Base-by-base conservation (phyloP, 2,797 vertebrate genomes). In the Champsocephalus gunnari region DNA sequence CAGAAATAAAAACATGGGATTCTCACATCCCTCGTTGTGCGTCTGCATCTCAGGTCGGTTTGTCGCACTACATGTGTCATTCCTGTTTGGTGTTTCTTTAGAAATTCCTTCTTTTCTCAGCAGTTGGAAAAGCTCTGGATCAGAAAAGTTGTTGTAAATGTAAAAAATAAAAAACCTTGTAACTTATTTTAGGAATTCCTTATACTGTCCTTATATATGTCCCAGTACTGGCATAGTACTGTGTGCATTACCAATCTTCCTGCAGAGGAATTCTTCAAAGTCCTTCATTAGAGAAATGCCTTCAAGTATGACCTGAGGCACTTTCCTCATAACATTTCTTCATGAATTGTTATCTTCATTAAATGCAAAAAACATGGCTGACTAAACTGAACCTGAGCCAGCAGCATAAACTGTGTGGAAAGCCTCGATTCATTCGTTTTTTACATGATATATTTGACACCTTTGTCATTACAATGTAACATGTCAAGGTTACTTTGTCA, bases 281-380 rank as follows among this genome's bases (percentile, higher is more conserved):
- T 73, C 75, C 80, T 85, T 76, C 77, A 84, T 70, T 66, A 81
- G 68, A 56, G 74, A 83, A 81, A 78, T 83, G 75, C 71, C 79
- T 83, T 66, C 70, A 70, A 80, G 81, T 66, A 60, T 58, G 32
- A 83, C 86, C 83, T 3, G 5, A 81, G 80, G 54, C 48, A 65
- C 78, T 72, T 83, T 80, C 55, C 67, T 78, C 66, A 79, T 74
- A 83, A 82, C 80, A 81, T 34, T 13, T 61, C 43, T 21, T 75
- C 66, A 72, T 79, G 70, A 81, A 85, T 86, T 83, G 80, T 83
- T 81, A 73, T 77, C 69, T 76, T 66, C 73, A 87, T 85, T 85
- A 81, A 79, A 79, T 69, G 14, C 11, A 72, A 38, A 73, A 61
- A 69, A 71, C 64, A 55, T 71, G 34, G 54, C 56, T 65, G 59